Evolutionary conservation across 1,140 invertebrate genomes (phyloP).

Genomic region (Pseudoatta argentina): DNA sequence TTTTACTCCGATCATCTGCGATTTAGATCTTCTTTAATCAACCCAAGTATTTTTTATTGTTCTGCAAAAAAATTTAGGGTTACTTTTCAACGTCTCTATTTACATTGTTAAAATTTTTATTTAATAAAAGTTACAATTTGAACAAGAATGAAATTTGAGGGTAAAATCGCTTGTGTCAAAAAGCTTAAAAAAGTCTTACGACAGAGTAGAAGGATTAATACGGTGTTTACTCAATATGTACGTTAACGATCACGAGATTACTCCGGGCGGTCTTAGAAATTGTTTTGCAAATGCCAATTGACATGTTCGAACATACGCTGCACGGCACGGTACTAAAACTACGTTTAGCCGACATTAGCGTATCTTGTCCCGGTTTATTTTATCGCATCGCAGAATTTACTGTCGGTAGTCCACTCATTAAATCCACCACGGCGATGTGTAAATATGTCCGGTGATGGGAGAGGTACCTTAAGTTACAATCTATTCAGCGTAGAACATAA

Average conservation of each 20-base stretch:
- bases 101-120: no score
- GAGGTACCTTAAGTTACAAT: slow-evolving; percentile 55
- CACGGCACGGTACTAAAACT: slow-evolving; percentile 27
- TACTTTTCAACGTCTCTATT: no score
- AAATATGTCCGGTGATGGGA: slow-evolving; percentile 43
- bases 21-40: no score
- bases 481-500: slow-evolving; percentile 55
- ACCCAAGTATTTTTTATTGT: no score
- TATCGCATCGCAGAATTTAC: slow-evolving; percentile 57
- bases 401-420: slow-evolving; percentile 59
- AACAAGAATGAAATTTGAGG: no score
- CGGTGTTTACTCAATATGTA: neutral
- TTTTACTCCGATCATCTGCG: no score
- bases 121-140: no score
- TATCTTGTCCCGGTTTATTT: slow-evolving; percentile 55
- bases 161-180: no score
- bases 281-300: slow-evolving; percentile 51
- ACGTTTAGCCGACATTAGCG: slow-evolving; percentile 53
- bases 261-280: neutral
- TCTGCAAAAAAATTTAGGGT: no score
- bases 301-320: slow-evolving; percentile 30
- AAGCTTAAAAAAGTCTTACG: no score
- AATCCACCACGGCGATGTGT: slow-evolving; percentile 58
- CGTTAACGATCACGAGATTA: slow-evolving; percentile 26
- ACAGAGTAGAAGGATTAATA: neutral